phyloP scores from a whole-genome alignment of 2,113 vertebrate species.

The Tragelaphus buxtoni region DNA sequence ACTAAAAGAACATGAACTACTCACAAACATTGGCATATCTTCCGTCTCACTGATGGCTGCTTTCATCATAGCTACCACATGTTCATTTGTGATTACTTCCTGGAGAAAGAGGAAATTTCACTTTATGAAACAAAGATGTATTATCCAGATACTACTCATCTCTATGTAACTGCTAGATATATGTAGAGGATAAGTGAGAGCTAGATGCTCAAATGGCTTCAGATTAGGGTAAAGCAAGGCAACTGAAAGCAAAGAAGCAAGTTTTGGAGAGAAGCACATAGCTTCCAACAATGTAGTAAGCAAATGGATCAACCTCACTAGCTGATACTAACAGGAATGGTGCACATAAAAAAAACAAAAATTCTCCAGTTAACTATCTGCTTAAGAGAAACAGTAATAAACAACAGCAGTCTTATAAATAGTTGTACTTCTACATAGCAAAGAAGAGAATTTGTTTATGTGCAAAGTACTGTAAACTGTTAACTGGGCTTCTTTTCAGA shows the following conservation, averaged over 20 bases:
- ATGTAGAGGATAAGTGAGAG: background rate
- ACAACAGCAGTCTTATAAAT: background rate
- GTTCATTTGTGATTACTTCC: constrained; percentile 97
- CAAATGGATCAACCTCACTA: background rate
- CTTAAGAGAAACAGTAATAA: background rate
- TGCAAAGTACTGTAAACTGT: background rate
- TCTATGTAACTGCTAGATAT: background rate
- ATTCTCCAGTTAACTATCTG: background rate
- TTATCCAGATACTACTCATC: background rate
- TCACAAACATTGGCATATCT: constrained; percentile 93
- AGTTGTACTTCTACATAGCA: background rate
- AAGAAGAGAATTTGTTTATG: background rate
- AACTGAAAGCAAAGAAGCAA: background rate
- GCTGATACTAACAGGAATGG: background rate
- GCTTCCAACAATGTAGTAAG: background rate
- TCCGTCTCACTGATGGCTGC: constrained; percentile 93
- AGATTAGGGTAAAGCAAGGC: background rate
- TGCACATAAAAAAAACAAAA: background rate
- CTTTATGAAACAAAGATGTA: background rate
- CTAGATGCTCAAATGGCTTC: background rate
- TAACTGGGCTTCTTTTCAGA: background rate
- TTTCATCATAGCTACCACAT: constrained; percentile 98
- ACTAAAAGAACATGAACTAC: constrained; percentile 65
- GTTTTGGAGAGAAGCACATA: background rate
- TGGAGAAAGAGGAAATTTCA: constrained; percentile 68